These are phyloP conservation scores for Helicolenus hilgendorfi DNA, from an alignment of 2,797 vertebrate genomes.

Conservation along the genomic window DNA sequence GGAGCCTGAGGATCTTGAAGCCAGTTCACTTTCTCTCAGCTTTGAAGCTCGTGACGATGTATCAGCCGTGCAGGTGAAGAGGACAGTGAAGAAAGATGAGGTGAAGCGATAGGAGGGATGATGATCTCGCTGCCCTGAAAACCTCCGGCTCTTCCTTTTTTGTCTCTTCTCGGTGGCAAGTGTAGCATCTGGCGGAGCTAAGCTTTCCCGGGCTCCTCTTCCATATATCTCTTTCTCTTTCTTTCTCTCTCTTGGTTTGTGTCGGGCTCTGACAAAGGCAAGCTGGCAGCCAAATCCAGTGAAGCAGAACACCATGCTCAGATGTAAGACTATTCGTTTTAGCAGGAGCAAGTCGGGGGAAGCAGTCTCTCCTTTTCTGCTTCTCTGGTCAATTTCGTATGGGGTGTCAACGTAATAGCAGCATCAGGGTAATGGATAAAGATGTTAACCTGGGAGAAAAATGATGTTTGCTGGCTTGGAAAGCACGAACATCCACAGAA, in stretches of 20 bases:
- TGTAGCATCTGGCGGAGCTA: slow-evolving; percentile 71
- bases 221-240: slow-evolving; percentile 41
- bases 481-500: neutral
- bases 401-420: slow-evolving; percentile 34
- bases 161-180: slow-evolving; percentile 58
- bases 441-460: slow-evolving; percentile 40
- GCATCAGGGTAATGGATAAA: slow-evolving; percentile 36
- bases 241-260: slow-evolving; percentile 54
- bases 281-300: slow-evolving; percentile 76
- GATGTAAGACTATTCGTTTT: slow-evolving; percentile 71
- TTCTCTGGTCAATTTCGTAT: slow-evolving; percentile 55
- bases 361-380: slow-evolving; percentile 58
- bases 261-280: slow-evolving; percentile 60
- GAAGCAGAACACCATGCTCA: slow-evolving; percentile 70
- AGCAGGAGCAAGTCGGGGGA: slow-evolving; percentile 53
- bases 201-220: slow-evolving; percentile 47
- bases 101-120: slow-evolving; percentile 28
- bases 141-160: slow-evolving; percentile 57
- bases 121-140: slow-evolving; percentile 34
- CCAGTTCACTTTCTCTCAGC: slow-evolving; percentile 13
- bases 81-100: slow-evolving; percentile 49
- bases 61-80: slow-evolving; percentile 41
- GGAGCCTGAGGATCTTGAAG: neutral
- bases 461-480: neutral
- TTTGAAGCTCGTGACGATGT: slow-evolving; percentile 34